Percentiles rank a stretch among this genome's conserved stretches.
Conservation (phyloP, 2,113 vertebrate species). For the Halcyon senegalensis region DNA sequence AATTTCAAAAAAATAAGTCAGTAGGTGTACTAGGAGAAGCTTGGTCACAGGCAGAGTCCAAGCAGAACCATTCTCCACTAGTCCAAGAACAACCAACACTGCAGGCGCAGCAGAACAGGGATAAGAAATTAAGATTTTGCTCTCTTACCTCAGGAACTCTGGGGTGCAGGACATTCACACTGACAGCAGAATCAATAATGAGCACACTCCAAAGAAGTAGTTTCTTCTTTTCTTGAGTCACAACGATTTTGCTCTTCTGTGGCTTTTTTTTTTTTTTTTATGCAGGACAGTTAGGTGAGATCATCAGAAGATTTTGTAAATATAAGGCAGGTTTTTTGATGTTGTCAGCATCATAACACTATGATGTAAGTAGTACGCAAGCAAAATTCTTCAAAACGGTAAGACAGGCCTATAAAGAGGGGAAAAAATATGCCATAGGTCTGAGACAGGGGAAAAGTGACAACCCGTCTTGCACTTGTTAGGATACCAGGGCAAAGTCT, state of each 20-base stretch:
- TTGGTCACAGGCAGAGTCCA: not conserved
- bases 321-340: not conserved
- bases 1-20: not conserved
- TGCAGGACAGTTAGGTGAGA: not conserved
- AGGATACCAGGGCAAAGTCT: not conserved
- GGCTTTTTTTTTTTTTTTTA: not conserved
- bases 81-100: not conserved
- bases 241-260: not conserved
- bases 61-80: not conserved
- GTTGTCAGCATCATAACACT: not conserved
- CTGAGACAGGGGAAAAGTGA: not conserved
- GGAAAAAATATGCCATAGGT: not conserved
- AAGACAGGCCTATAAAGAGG: not conserved
- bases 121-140: not conserved
- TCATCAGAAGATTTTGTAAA: not conserved
- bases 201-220: not conserved
- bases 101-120: not conserved
- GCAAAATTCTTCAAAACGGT: not conserved
- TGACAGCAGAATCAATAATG: not conserved
- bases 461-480: not conserved
- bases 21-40: not conserved
- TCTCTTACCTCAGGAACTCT: conserved; percentile 27
- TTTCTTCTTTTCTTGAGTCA: not conserved
- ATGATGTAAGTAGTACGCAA: not conserved
- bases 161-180: not conserved